Percentiles rank a stretch among this genome's conserved stretches.
Conservation (phyloP, 2,888 invertebrate genomes). For the Dolichopus griseipennis region DNA sequence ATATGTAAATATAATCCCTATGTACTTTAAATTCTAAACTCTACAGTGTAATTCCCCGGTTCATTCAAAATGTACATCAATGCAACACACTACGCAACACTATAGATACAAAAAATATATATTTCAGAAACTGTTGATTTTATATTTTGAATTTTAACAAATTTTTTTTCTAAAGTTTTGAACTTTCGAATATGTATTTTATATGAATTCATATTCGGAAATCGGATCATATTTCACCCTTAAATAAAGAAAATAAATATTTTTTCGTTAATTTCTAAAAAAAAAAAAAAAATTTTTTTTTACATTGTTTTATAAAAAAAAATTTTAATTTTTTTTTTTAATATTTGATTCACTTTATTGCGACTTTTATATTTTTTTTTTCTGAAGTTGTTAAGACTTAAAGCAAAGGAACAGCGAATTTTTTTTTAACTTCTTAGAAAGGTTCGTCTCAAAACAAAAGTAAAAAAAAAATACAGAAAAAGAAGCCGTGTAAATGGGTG, state of each 20-base stretch:
- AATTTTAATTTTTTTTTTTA: not conserved
- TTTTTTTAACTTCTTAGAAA: not conserved
- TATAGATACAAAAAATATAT: not conserved
- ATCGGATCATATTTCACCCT: conserved; percentile 4
- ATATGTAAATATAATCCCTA: too few species aligned
- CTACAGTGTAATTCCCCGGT: not conserved
- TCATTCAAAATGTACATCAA: not conserved
- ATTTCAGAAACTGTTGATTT: too few species aligned
- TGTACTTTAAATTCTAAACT: too few species aligned
- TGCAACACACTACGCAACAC: too few species aligned
- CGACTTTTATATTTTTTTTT: not conserved
- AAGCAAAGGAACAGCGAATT: not conserved
- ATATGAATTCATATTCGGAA: not conserved
- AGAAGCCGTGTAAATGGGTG: conserved; percentile 16
- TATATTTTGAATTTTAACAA: too few species aligned
- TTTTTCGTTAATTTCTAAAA: too few species aligned
- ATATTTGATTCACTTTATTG: not conserved
- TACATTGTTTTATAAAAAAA: not conserved
- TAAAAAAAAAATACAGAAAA: too few species aligned
- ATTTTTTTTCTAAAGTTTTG: not conserved
- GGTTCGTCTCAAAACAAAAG: not conserved
- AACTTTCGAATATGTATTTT: not conserved
- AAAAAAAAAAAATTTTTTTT: not conserved
- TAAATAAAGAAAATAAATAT: not conserved
- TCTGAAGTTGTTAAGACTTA: not conserved